Conservation (phyloP, 2,888 invertebrate species). For the Cotesia congregata region DNA sequence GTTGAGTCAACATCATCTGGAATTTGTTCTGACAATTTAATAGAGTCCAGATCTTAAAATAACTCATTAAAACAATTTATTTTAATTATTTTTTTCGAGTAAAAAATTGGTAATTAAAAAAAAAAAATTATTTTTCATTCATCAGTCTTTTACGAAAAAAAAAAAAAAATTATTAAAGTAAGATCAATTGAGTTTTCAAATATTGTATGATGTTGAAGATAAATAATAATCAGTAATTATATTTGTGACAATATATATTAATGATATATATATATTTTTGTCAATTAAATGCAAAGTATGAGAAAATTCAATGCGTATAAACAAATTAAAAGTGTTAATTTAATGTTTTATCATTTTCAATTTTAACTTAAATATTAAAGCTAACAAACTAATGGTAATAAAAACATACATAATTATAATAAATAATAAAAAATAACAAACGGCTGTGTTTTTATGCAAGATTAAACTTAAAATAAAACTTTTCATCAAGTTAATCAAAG, state of each 20-base stretch:
- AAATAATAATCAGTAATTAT: not conserved
- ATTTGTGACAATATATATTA: not conserved
- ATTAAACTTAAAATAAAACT: constrained; percentile 28
- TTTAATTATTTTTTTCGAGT: no score
- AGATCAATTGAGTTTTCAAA: not conserved
- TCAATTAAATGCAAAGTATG: not conserved
- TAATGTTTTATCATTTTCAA: not conserved
- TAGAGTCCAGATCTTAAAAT: constrained; percentile 14
- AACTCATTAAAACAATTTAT: not conserved
- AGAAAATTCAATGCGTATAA: not conserved
- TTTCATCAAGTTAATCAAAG: not conserved
- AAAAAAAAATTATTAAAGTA: not conserved
- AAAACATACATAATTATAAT: not conserved
- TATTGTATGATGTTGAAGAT: not conserved
- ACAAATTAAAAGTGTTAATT: not conserved
- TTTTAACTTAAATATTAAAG: not conserved
- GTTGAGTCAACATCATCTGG: constrained; percentile 40
- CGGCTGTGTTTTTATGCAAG: constrained; percentile 41
- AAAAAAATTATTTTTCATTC: no score
- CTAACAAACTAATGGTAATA: not conserved
- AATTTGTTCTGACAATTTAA: not conserved
- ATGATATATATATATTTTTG: not conserved
- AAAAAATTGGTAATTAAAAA: no score
- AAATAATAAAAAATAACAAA: constrained; percentile 22
- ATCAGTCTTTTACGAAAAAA: not conserved